These are phyloP conservation scores for Sebastolobus altivelis DNA, from an alignment of 2,797 vertebrate species.

Conservation along the genomic window DNA sequence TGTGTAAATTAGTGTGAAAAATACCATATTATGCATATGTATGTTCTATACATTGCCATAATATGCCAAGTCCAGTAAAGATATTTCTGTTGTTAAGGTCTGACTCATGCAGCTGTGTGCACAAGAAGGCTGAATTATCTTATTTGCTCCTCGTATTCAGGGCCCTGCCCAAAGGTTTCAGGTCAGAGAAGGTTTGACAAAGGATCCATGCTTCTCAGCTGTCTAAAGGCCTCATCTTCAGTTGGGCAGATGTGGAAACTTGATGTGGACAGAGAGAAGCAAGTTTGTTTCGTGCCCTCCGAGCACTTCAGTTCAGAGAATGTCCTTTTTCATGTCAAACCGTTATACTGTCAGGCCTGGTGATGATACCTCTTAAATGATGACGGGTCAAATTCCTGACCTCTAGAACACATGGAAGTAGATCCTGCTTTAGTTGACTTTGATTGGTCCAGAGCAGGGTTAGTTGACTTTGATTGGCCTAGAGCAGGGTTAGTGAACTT, in stretches of 20 bases:
- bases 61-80: constrained; percentile 22
- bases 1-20: constrained; percentile 62
- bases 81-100: constrained; percentile 23
- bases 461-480: background rate
- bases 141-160: constrained; percentile 9
- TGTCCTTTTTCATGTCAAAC: constrained; percentile 16
- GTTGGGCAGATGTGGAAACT: constrained; percentile 54
- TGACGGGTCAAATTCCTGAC: constrained; percentile 19
- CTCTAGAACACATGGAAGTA: background rate
- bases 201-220: constrained; percentile 58
- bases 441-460: background rate
- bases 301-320: constrained; percentile 23
- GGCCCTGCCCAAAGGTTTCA: constrained; percentile 52
- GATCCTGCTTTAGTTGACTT: constrained; percentile 2
- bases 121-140: constrained; percentile 30
- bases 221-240: constrained; percentile 61
- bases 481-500: background rate
- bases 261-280: constrained; percentile 45
- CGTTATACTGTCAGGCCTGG: constrained; percentile 20
- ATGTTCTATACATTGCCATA: constrained; percentile 32
- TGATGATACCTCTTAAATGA: constrained; percentile 3
- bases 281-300: constrained; percentile 38
- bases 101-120: constrained; percentile 50
- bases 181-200: constrained; percentile 61
- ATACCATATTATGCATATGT: constrained; percentile 54